Evolutionary conservation across 2,113 vertebrate genomes (phyloP), one percentile per base, ranked within the genome.

Genomic region (Podocnemis expansa): DNA sequence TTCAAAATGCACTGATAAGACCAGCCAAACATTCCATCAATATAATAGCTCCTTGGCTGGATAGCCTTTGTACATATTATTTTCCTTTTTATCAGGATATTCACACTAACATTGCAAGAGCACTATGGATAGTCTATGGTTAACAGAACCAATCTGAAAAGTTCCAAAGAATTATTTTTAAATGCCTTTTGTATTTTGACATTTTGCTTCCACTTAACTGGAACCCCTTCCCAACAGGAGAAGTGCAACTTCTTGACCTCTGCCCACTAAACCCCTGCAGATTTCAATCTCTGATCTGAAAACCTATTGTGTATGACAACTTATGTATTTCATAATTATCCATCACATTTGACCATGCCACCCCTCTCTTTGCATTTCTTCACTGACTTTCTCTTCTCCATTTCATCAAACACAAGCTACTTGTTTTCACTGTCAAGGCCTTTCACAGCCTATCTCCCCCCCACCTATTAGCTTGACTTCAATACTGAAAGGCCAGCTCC

Each of bases 121-220:
- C 91, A 81, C 92, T 89, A 85, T 52, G 51, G 51, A 52, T 52
- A 52, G 51, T 52, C 51, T 52, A 52, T 56, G n/a, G 34, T 0
- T 70, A 70, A 38, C 63, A 10, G 79, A 90, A 85, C 85, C 79
- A 83, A 95, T 97, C 91, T 94, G 96, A 95, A 85, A 95, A 93
- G n/a, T n/a, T n/a, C n/a, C n/a, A n/a, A n/a, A n/a, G n/a, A n/a
- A n/a, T n/a, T n/a, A n/a, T n/a, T n/a, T n/a, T n/a, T n/a, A n/a
- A n/a, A n/a, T n/a, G n/a, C 34, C 63, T 70, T 76, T 43, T 43
- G 24, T 27, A 24, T 41, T 25, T 27, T 75, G 38, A 43, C 22
- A 75, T 4, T 21, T 75, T 75, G 63, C 24, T 75, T 67, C 45
- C 12, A 5, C 63, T 80, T 88, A 27, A n/a, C 91, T 80, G 94